Evolutionary conservation across 2,113 vertebrate genomes (phyloP), one percentile per base, ranked within the genome.

Genomic region (Empidonax alnorum): DNA sequence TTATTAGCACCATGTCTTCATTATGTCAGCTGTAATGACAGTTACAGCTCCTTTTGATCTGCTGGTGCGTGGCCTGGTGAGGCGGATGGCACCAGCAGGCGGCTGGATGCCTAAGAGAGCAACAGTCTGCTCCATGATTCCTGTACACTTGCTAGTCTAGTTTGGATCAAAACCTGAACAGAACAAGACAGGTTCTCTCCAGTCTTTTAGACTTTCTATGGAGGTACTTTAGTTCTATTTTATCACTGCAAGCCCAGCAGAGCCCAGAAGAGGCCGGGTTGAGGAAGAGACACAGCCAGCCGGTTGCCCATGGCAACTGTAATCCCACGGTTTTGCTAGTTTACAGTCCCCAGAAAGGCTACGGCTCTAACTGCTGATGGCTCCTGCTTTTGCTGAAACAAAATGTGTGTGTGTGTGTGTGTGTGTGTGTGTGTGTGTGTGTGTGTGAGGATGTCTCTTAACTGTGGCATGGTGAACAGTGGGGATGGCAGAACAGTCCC

Each of bases 291-390:
- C 49, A 27, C 19, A 52, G 41, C 35, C 24, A 78, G 86, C 33
- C 42, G 47, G 96, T 96, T 96, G 86, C 93, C 91, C 73, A 49
- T 93, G 41, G 89, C 95, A 97, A 92, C 95, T 41, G 49, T 37
- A 89, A 85, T 89, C n/a, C n/a, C 42, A 24, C 6, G 14, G 25
- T 33, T 41, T 71, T 80, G 31, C 83, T 55, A 35, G 30, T 62
- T 86, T 80, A 56, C 52, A 47, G 68, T 52, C 27, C 27, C 27
- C 68, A 55, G 80, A 42, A 52, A 77, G 71, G 52, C 56, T 67
- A 7, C 0, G 0, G 39, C 24, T 89, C 14, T 69, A n/a, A 7
- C 18, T 79, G 62, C 56, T 72, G 27, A 52, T 68, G 53, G 44
- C 44, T 89, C 65, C 37, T 80, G 50, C 71, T 81, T 50, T 67